These are phyloP conservation scores for Helicoverpa assulta DNA, from an alignment of 2,888 invertebrate species.

Conservation along the genomic window DNA sequence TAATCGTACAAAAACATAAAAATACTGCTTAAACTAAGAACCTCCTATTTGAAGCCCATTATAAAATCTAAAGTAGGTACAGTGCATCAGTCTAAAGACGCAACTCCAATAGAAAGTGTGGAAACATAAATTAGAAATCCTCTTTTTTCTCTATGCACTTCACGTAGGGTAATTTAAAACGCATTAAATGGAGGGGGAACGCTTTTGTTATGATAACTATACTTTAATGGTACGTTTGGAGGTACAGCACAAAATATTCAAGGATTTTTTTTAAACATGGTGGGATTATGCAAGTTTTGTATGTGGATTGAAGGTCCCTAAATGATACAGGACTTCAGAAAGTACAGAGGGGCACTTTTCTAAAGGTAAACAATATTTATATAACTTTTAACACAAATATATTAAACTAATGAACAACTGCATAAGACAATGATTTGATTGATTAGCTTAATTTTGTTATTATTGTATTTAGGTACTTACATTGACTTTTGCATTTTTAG, in stretches of 20 bases:
- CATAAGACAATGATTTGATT: too few species aligned
- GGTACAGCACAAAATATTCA: constrained; percentile 31
- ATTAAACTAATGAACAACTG: too few species aligned
- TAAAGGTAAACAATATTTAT: too few species aligned
- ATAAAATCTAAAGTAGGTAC: too few species aligned
- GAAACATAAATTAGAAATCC: constrained; percentile 49
- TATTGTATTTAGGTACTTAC: too few species aligned
- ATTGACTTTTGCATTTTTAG: too few species aligned
- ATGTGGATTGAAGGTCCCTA: background rate
- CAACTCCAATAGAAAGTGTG: constrained; percentile 35
- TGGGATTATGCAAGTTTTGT: constrained; percentile 2
- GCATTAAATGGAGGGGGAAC: constrained; percentile 66
- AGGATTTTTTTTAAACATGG: constrained; percentile 13
- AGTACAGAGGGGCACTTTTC: too few species aligned
- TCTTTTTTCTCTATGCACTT: constrained; percentile 59
- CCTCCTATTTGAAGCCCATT: too few species aligned
- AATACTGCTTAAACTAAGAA: too few species aligned
- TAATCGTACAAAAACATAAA: too few species aligned
- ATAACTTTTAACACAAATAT: too few species aligned
- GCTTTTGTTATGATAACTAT: constrained; percentile 65
- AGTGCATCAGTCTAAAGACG: constrained; percentile 23
- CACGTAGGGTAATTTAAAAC: constrained; percentile 73
- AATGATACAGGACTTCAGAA: background rate
- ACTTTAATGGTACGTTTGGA: constrained; percentile 51
- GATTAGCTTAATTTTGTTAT: too few species aligned